Evolutionary conservation across 2,888 invertebrate genomes (phyloP).

Genomic region (Callyntrura sp.): DNA sequence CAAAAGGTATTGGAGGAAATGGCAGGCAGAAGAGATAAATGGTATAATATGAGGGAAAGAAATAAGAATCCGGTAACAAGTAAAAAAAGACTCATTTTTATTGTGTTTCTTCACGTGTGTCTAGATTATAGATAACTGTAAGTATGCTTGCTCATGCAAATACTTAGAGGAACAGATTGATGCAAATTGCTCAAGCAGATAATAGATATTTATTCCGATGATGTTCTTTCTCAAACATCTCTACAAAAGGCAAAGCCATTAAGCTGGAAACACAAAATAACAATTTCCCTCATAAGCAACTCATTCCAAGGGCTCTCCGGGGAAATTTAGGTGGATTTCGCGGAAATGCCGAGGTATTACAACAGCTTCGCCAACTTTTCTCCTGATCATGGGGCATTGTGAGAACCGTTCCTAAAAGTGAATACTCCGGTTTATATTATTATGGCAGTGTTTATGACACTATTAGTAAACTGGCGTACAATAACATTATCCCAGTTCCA

Average conservation of each 20-base stretch:
- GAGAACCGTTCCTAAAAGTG: neutral
- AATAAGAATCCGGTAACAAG: neutral
- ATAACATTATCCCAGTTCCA: neutral
- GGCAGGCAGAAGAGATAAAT: neutral
- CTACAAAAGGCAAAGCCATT: constrained; percentile 58
- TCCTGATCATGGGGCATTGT: constrained; percentile 34
- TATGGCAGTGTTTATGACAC: constrained; percentile 21
- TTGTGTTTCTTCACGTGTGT: too few relatives aligned
- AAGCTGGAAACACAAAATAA: constrained; percentile 67
- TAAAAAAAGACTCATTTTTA: neutral
- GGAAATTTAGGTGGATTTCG: constrained; percentile 65
- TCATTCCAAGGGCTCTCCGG: constrained; percentile 64
- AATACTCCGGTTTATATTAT: neutral
- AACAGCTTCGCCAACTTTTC: constrained; percentile 38
- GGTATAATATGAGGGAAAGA: neutral
- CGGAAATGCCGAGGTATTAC: constrained; percentile 45
- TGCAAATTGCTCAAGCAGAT: constrained; percentile 59
- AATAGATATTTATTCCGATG: constrained; percentile 59
- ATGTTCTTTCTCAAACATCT: constrained; percentile 42
- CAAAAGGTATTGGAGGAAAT: constrained; percentile 20
- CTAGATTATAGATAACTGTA: neutral
- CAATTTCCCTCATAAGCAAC: constrained; percentile 71
- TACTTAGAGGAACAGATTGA: constrained; percentile 1
- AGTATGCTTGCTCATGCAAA: neutral
- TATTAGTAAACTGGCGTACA: constrained; percentile 11